phyloP scores from a whole-genome alignment of 2,888 invertebrate genomes.

The Anodontia alba region DNA sequence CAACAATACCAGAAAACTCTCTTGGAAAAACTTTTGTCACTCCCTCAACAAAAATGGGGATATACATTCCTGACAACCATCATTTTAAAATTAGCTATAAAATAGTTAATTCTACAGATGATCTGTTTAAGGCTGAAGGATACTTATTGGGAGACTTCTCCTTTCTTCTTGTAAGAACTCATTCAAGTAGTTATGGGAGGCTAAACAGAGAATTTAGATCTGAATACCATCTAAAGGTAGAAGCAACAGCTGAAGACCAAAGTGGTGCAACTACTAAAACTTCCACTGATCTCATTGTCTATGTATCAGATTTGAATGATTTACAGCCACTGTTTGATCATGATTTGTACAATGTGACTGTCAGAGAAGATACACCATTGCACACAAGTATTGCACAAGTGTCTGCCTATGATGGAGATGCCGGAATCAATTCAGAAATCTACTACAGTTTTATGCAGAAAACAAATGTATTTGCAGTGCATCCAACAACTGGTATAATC shows the following conservation, averaged over 20 bases:
- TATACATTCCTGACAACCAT: conserved; percentile 86
- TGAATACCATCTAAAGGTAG: conserved; percentile 91
- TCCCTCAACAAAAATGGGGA: conserved; percentile 92
- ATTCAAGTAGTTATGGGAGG: conserved; percentile 94
- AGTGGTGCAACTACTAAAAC: conserved; percentile 77
- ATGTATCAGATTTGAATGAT: conserved; percentile 87
- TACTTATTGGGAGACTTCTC: conserved; percentile 96
- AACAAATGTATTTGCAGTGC: conserved; percentile 92
- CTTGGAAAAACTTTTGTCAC: conserved; percentile 91
- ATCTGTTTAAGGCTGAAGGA: conserved; percentile 96
- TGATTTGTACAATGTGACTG: conserved; percentile 93
- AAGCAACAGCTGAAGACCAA: conserved; percentile 87
- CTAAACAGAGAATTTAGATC: conserved; percentile 97
- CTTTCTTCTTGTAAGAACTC: conserved; percentile 94
- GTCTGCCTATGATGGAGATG: conserved; percentile 97
- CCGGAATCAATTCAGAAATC: conserved; percentile 97
- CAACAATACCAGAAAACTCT: conserved; percentile 80
- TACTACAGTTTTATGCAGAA: conserved; percentile 95
- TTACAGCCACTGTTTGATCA: conserved; percentile 97
- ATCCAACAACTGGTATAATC: conserved; percentile 96
- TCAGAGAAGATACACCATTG: conserved; percentile 94
- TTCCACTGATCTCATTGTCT: conserved; percentile 86
- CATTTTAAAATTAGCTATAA: conserved; percentile 90
- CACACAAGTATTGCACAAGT: conserved; percentile 91
- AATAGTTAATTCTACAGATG: conserved; percentile 92